A percentile compares a stretch with the other conserved stretches of the same genome.
Evolutionary conservation across 2,113 vertebrate species (phyloP).

Genomic region (Alligator mississippiensis): DNA sequence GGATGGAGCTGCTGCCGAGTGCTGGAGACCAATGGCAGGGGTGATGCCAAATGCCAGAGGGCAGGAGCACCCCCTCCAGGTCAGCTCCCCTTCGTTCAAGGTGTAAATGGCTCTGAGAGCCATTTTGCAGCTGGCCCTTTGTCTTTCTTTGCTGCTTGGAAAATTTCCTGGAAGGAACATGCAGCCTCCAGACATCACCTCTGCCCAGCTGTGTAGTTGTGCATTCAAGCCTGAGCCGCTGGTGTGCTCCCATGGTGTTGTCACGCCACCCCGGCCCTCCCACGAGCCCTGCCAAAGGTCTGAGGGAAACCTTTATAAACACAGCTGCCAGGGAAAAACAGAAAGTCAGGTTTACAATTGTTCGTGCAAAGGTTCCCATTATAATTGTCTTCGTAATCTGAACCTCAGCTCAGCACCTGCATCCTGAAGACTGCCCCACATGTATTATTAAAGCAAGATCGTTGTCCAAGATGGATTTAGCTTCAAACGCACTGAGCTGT

Average conservation of each 20-base stretch:
- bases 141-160: neutral
- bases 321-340: neutral
- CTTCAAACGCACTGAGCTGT: accelerated
- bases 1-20: too few species aligned
- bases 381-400: neutral
- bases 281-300: neutral
- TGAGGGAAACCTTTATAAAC: neutral
- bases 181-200: neutral
- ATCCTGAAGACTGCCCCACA: neutral
- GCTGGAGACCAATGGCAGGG: too few species aligned
- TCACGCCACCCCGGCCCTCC: neutral
- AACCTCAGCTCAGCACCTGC: neutral
- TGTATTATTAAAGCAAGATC: neutral
- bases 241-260: neutral
- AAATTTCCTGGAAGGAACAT: neutral
- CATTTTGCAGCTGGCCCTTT: too few species aligned
- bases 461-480: neutral
- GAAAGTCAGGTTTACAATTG: neutral
- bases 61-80: too few species aligned
- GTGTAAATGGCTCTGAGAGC: neutral
- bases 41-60: too few species aligned
- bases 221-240: neutral
- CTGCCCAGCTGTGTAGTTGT: neutral
- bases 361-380: neutral
- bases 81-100: neutral